These are phyloP conservation scores for Antheraea mylitta DNA, from an alignment of 1,140 invertebrate genomes.

Conservation along the genomic window DNA sequence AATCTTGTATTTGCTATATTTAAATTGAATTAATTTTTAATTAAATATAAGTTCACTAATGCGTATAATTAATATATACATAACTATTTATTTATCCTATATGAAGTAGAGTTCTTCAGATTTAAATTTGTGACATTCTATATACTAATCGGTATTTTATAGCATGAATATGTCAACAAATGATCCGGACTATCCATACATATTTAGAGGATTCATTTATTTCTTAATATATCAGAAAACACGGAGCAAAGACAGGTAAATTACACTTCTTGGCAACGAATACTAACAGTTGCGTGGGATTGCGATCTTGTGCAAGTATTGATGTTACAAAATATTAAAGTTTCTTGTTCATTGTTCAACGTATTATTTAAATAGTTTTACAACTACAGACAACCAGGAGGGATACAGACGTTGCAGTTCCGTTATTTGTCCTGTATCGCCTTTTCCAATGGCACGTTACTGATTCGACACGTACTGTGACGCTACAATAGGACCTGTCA, in stretches of 20 bases:
- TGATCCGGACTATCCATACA: not conserved
- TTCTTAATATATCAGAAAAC: not conserved
- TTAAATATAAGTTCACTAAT: too few relatives aligned
- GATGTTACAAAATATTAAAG: not conserved
- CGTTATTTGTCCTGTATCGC: conserved; percentile 70
- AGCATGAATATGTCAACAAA: not conserved
- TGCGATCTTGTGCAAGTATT: not conserved
- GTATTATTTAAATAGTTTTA: not conserved
- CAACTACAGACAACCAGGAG: conserved; percentile 23
- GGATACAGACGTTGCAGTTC: conserved; percentile 28
- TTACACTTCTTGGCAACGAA: conserved; percentile 4
- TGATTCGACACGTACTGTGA: conserved; percentile 72
- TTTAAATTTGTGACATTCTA: too few relatives aligned
- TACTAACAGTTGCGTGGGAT: conserved; percentile 14
- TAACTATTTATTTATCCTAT: too few relatives aligned
- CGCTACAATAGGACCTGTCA: conserved; percentile 66
- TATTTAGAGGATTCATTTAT: not conserved
- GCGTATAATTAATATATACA: too few relatives aligned
- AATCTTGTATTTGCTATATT: too few relatives aligned
- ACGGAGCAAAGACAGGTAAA: not conserved
- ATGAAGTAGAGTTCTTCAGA: too few relatives aligned
- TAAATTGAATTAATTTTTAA: not conserved
- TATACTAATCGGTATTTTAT: too few relatives aligned
- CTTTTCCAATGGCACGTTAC: conserved; percentile 64
- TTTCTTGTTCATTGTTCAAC: not conserved